A percentile compares a stretch with the other conserved stretches of the same genome.
These are phyloP conservation scores for Leptodactylus fallax DNA, from an alignment of 2,797 vertebrate species.

Conservation along the genomic window DNA sequence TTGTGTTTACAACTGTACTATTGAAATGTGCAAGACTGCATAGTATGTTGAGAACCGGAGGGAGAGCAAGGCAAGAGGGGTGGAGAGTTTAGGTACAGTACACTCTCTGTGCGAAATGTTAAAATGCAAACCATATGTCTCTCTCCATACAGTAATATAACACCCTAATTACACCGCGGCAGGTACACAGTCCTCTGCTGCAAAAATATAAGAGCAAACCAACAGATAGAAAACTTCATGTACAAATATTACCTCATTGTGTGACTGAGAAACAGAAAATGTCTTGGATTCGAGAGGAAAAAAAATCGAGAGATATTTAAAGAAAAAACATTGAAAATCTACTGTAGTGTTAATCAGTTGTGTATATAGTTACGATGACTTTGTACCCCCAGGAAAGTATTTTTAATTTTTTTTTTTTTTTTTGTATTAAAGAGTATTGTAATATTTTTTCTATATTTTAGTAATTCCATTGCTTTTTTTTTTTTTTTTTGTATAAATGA, in stretches of 20 bases:
- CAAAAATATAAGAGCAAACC: constrained; percentile 63
- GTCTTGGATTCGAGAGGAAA: constrained; percentile 81
- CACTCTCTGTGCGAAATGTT: constrained; percentile 66
- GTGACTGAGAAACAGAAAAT: constrained; percentile 84
- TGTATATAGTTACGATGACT: constrained; percentile 85
- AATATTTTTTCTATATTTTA: constrained; percentile 77
- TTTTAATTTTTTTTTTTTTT: constrained; percentile 35
- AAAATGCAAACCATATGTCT: constrained; percentile 69
- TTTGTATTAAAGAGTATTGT: constrained; percentile 74
- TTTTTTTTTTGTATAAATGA: constrained; percentile 83
- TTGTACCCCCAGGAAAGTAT: constrained; percentile 62
- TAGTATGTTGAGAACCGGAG: constrained; percentile 49
- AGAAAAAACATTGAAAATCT: constrained; percentile 80
- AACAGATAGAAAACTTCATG: constrained; percentile 81
- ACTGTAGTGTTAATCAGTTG: constrained; percentile 87
- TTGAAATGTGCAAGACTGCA: constrained; percentile 43
- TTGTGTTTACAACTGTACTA: neutral
- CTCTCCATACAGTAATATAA: constrained; percentile 71
- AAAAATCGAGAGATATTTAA: constrained; percentile 81
- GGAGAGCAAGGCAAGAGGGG: constrained; percentile 68
- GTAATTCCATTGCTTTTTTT: constrained; percentile 84
- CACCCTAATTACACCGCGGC: constrained; percentile 75
- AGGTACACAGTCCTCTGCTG: constrained; percentile 72
- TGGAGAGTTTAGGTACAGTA: constrained; percentile 64
- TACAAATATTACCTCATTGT: constrained; percentile 99